Evolutionary conservation across 1,140 invertebrate genomes (phyloP), one percentile per base, ranked within the genome.

Genomic region (Pantala flavescens): DNA sequence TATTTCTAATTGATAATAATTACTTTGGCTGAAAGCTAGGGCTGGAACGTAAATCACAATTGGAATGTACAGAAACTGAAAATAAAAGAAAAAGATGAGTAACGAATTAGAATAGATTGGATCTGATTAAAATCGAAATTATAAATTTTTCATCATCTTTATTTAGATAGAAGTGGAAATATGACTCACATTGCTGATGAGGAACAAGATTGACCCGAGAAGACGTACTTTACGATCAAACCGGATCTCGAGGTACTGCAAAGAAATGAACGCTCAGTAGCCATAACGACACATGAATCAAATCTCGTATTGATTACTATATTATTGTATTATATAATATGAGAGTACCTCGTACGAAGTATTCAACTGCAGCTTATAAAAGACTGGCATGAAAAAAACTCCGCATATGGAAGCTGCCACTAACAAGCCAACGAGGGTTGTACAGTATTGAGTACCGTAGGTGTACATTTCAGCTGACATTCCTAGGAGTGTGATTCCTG

Each of bases 31-130:
- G 77, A 97, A 86, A 71, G 95, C 95, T 80, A 97, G 86, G 0
- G 94, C 92, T 43, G 95, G 95, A 74, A 95, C 93, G 83, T 95
- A 97, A 0, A 97, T 87, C 24, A 97, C 91, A 77, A 97, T 91
- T 9, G 94, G 93, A 81, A 97, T 88, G 83, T 95, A 97, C 74
- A 94, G 82, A 81, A 94, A 94, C 91, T 94, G 82, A 78, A 88
- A 86, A 78, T 80, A 79, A 76, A 81, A 81, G 84, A 75, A 76
- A 19, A 78, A 23, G 19, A 24, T 72, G 71, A 43, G 23, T 36
- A 43, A n/a, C 12, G 10, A 3, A 63, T 63, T 36, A 36, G 9
- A 36, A 9, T 36, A 36, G 9, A 36, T 36, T 9, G 23, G n/a
- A 23, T 70, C 3, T 7, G 11, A 70, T 9, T 36, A 2, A 5